phyloP scores from a whole-genome alignment of 2,888 invertebrate species.

The Globia sparganii region DNA sequence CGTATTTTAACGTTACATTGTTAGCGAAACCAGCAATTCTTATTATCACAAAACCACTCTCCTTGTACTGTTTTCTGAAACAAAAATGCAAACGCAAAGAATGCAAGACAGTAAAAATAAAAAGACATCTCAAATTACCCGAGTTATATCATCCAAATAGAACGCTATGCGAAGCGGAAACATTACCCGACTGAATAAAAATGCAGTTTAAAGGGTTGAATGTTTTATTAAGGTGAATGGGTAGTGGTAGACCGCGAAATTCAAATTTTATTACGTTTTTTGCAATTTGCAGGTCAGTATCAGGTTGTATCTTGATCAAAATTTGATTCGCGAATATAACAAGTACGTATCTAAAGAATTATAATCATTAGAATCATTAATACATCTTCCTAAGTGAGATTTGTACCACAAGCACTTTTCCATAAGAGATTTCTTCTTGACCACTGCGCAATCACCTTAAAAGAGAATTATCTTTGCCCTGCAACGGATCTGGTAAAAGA shows the following conservation, averaged over 20 bases:
- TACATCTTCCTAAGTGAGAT: too few species aligned
- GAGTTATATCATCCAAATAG: slow-evolving; percentile 38
- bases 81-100: slow-evolving; percentile 8
- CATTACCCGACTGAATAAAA: slow-evolving; percentile 45
- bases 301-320: too few species aligned
- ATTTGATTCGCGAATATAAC: too few species aligned
- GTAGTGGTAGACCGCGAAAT: too few species aligned
- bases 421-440: too few species aligned
- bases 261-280: too few species aligned
- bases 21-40: neutral
- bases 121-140: slow-evolving; percentile 34
- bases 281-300: too few species aligned
- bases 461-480: slow-evolving; percentile 47
- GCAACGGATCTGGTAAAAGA: slow-evolving; percentile 32
- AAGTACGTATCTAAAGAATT: too few species aligned
- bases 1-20: neutral
- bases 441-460: too few species aligned
- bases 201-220: slow-evolving; percentile 42
- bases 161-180: slow-evolving; percentile 23
- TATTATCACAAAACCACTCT: neutral
- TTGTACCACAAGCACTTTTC: too few species aligned
- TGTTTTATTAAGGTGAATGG: slow-evolving; percentile 55
- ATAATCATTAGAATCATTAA: too few species aligned
- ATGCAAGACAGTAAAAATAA: slow-evolving; percentile 14
- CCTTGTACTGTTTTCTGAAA: neutral